These are phyloP conservation scores for Atherinosoma microstoma DNA, from an alignment of 2,797 vertebrate species.

Conservation along the genomic window DNA sequence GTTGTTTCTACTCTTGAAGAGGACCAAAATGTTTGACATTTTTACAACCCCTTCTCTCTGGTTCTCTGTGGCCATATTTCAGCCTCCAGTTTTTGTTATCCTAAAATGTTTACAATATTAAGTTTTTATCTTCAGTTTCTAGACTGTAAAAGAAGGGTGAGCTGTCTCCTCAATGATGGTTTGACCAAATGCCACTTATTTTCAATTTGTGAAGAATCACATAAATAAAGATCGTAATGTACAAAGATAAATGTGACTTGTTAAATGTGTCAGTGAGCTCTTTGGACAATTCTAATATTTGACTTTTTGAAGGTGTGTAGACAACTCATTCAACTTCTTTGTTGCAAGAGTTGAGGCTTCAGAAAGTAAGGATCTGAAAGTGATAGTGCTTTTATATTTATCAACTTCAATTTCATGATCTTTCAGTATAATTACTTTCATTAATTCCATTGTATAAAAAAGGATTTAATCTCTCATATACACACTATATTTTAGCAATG, in stretches of 20 bases:
- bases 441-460: no score
- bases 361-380: background rate
- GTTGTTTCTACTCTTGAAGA: slow-evolving; percentile 28
- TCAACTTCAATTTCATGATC: no score
- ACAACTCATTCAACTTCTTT: background rate
- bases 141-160: slow-evolving; percentile 69
- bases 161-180: slow-evolving; percentile 62
- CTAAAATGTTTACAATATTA: slow-evolving; percentile 55
- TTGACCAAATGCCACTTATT: slow-evolving; percentile 61
- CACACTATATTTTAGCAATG: background rate
- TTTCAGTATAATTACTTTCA: no score
- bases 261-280: slow-evolving; percentile 1
- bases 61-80: slow-evolving; percentile 34
- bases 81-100: slow-evolving; percentile 45
- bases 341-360: background rate
- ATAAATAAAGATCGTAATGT: slow-evolving; percentile 76
- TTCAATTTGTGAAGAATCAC: slow-evolving; percentile 71
- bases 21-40: slow-evolving; percentile 49
- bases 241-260: slow-evolving; percentile 21
- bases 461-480: background rate
- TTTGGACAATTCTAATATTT: background rate
- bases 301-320: background rate
- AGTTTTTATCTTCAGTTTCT: slow-evolving; percentile 41
- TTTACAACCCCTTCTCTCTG: slow-evolving; percentile 25
- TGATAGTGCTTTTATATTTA: background rate